These are phyloP conservation scores for Labeo rohita DNA, from an alignment of 2,113 vertebrate species.

Conservation along the genomic window DNA sequence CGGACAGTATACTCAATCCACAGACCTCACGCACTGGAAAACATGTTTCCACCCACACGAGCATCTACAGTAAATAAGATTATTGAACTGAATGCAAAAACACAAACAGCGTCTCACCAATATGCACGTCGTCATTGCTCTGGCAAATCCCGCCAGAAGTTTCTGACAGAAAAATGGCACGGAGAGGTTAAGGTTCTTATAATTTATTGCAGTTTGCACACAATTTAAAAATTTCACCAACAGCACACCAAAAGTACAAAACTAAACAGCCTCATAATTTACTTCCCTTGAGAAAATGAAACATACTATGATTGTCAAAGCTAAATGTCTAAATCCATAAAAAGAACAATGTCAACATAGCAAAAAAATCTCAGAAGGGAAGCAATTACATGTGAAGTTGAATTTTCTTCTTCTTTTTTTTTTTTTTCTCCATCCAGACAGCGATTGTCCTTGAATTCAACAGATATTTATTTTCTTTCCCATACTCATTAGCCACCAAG, in stretches of 20 bases:
- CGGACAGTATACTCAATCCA: conserved; percentile 57
- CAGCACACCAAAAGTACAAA: conserved; percentile 99
- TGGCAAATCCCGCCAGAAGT: conserved; percentile 34
- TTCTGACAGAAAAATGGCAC: conserved; percentile 46
- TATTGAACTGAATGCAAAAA: conserved; percentile 56
- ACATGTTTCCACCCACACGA: conserved; percentile 68
- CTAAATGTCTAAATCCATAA: conserved; percentile 98
- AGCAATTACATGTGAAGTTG: conserved; percentile 91
- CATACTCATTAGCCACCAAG: conserved; percentile 55
- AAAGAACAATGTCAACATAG: conserved; percentile 86
- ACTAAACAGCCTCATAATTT: conserved; percentile 99
- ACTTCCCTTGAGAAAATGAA: conserved; percentile 98
- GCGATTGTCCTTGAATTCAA: conserved; percentile 89
- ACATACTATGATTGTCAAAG: conserved; percentile 99
- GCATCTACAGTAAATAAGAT: conserved; percentile 64
- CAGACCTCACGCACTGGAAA: conserved; percentile 61
- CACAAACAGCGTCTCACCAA: conserved; percentile 43
- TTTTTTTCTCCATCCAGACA: conserved; percentile 71
- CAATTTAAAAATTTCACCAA: conserved; percentile 99
- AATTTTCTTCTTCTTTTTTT: conserved; percentile 73
- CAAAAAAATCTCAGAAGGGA: conserved; percentile 72
- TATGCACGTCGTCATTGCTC: conserved; percentile 44
- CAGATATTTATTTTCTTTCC: conserved; percentile 61
- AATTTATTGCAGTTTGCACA: conserved; percentile 99
- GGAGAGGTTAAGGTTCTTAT: conserved; percentile 87